These are phyloP conservation scores for Litocranius walleri DNA, from an alignment of 2,113 vertebrate species.

Conservation along the genomic window DNA sequence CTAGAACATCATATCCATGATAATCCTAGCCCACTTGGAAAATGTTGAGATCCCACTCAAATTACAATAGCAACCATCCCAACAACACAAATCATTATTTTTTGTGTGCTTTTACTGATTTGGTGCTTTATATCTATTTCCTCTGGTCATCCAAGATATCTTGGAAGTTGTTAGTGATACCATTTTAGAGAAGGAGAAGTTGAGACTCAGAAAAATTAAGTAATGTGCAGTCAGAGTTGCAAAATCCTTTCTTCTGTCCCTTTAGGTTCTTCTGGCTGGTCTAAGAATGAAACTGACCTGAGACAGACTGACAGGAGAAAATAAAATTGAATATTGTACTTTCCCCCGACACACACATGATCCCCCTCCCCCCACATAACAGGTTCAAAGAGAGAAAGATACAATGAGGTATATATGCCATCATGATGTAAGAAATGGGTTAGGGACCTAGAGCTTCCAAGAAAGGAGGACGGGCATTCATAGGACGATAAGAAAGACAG, in stretches of 20 bases:
- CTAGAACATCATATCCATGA: not conserved
- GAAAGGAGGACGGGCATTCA: not conserved
- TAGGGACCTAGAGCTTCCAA: not conserved
- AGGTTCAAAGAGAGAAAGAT: not conserved
- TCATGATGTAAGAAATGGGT: not conserved
- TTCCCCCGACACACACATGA: no score
- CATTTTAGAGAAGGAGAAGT: not conserved
- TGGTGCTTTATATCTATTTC: not conserved
- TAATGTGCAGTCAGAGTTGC: not conserved
- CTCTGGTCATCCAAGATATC: not conserved
- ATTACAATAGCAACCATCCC: not conserved
- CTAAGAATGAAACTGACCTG: not conserved
- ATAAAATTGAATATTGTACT: not conserved
- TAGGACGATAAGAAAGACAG: not conserved
- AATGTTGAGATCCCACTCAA: not conserved
- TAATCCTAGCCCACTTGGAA: not conserved
- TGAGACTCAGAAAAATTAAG: not conserved
- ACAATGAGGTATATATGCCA: not conserved
- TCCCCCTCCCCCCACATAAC: rapidly evolving
- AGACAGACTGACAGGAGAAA: not conserved
- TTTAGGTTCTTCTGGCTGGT: not conserved
- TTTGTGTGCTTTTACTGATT: not conserved
- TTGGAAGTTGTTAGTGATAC: not conserved
- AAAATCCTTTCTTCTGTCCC: not conserved
- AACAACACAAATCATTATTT: not conserved